phyloP scores from a whole-genome alignment of 2,113 vertebrate genomes.

The Rhinoderma darwinii region DNA sequence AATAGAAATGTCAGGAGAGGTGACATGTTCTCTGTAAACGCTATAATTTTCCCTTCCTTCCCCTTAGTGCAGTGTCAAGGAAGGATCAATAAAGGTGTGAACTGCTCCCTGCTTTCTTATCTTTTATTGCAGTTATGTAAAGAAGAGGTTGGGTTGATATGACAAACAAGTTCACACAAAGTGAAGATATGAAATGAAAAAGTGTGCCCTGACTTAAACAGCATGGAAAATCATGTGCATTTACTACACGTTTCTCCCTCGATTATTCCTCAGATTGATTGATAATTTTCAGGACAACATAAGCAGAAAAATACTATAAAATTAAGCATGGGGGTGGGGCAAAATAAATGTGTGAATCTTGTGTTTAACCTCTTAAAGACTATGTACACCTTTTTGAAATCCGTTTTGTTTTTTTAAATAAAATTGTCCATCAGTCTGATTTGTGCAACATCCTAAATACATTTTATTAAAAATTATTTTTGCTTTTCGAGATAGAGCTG shows the following conservation, averaged over 20 bases:
- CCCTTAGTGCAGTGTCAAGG: background rate
- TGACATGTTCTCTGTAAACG: no score
- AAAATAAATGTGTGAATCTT: background rate
- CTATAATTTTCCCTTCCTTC: no score
- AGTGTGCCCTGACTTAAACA: background rate
- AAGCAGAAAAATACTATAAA: background rate
- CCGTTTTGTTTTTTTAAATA: no score
- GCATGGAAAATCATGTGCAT: background rate
- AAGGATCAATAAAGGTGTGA: conserved; percentile 7
- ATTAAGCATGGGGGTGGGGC: no score
- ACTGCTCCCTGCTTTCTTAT: conserved; percentile 31
- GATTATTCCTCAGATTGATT: background rate
- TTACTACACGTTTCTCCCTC: background rate
- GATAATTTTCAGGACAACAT: background rate
- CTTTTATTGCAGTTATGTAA: conserved; percentile 26
- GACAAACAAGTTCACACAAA: conserved; percentile 19
- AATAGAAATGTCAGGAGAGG: no score
- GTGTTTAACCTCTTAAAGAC: no score
- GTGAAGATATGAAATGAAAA: background rate
- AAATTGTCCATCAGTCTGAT: no score
- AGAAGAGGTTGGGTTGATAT: conserved; percentile 16
- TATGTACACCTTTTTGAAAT: no score
- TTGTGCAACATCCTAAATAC: no score
- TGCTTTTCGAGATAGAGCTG: no score
- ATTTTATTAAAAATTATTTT: no score